Evolutionary conservation across 2,888 invertebrate genomes (phyloP), one percentile per base, ranked within the genome.

Genomic region (Drosophila nr. medialis): DNA sequence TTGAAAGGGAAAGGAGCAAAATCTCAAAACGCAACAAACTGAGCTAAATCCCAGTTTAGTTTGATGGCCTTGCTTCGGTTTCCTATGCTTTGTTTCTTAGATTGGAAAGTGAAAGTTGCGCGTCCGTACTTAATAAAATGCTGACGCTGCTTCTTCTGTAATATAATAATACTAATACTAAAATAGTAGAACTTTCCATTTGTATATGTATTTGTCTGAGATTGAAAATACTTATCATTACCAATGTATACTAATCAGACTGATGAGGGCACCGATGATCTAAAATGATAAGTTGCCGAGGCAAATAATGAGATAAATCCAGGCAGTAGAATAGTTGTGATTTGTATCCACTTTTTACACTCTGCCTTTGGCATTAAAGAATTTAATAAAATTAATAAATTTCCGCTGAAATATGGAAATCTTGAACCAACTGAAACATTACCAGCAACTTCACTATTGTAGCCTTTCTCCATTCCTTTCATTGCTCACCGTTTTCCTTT

Each of bases 1-100:
- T 80, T 86, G 82, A 87, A 86, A 70, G 80, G 73, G 67, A 84
- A 72, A 72, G 56, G 53, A 55, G 61, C 40, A 48, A 67, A 82
- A 87, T 80, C 90, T 85, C 76, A 89, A 87, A 86, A 84, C 80
- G 73, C 80, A 87, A 77, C 84, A 81, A 89, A 86, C 75, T 80
- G 77, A 89, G 67, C 81, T 71, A 82, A 89, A 87, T 85, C 86
- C 90, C 72, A 75, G 80, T 81, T 75, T 83, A 87, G 82, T 77
- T 79, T 72, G 66, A 75, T 72, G 58, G 76, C 81, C 74, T 72
- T 68, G 71, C 61, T 71, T 77, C 54, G 70, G 42, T 51, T 64
- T 64, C 59, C 27, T 65, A 62, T 66, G 67, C 49, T 56, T 27
- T 54, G 54, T 69, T 59, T 50, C 27, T 29, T 38, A 61, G 66